Evolutionary conservation across 2,113 vertebrate species (phyloP).

Genomic region (Tor tambroides): DNA sequence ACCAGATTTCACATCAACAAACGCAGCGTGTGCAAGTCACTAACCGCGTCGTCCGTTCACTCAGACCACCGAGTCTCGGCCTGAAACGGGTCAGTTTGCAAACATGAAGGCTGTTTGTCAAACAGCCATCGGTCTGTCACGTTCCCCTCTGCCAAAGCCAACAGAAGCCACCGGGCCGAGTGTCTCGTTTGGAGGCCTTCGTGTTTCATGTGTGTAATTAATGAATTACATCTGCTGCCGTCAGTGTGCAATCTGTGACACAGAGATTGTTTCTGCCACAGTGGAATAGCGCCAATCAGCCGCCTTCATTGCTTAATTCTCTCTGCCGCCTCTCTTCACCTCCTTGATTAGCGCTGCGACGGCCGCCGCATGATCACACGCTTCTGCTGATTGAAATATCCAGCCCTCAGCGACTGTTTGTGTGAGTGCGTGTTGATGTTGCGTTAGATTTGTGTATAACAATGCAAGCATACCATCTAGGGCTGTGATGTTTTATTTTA

Average conservation of each 20-base stretch:
- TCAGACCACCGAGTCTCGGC: neutral
- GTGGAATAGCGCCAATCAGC: conserved; percentile 75
- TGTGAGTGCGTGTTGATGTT: neutral
- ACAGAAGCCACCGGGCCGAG: conserved; percentile 65
- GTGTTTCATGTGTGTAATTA: conserved; percentile 77
- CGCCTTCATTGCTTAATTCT: conserved; percentile 76
- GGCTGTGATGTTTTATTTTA: too few species aligned
- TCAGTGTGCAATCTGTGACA: conserved; percentile 78
- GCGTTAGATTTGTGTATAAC: neutral
- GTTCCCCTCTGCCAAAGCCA: conserved; percentile 58
- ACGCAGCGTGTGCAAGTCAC: neutral
- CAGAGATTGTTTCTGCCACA: conserved; percentile 76
- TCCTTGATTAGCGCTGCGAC: conserved; percentile 74
- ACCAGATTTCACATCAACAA: neutral
- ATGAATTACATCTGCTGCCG: conserved; percentile 80
- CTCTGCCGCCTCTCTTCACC: conserved; percentile 71
- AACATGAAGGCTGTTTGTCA: conserved; percentile 3
- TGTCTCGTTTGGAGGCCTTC: conserved; percentile 54
- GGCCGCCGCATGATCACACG: neutral
- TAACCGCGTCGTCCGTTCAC: neutral
- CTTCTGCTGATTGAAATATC: conserved; percentile 70
- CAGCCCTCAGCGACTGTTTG: conserved; percentile 25
- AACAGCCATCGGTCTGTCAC: neutral
- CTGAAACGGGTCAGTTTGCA: neutral
- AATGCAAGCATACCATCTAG: neutral